Conservation (phyloP, 2,888 invertebrate genomes). For the Lasioglossum villosulum region DNA sequence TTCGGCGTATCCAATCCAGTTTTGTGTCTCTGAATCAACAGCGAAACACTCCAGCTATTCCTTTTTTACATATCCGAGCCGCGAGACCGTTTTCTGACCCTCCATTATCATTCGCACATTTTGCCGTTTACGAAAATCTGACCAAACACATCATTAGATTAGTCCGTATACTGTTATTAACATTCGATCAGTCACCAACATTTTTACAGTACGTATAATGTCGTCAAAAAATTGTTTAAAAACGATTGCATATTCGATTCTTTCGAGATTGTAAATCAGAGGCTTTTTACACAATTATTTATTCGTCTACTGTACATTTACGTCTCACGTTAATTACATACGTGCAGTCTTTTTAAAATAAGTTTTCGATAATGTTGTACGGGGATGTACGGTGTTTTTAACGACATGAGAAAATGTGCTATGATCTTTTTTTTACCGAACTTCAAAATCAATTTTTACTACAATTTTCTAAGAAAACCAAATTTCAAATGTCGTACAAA, state of each 20-base stretch:
- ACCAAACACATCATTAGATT: background rate
- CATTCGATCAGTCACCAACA: background rate
- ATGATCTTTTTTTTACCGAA: too few species aligned
- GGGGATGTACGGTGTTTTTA: too few species aligned
- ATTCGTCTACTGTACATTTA: background rate
- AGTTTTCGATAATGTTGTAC: too few species aligned
- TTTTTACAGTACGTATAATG: too few species aligned
- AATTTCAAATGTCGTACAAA: background rate
- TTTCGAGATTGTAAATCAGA: too few species aligned
- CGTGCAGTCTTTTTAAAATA: too few species aligned
- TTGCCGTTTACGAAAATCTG: background rate
- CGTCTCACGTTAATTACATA: too few species aligned
- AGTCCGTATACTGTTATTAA: background rate
- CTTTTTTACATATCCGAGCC: background rate
- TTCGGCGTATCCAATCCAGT: constrained; percentile 26
- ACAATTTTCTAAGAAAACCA: background rate
- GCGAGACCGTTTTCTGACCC: background rate
- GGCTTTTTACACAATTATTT: background rate
- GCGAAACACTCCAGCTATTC: background rate
- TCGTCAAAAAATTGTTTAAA: too few species aligned
- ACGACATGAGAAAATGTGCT: background rate
- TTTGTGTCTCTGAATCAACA: constrained; percentile 1
- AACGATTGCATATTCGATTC: too few species aligned
- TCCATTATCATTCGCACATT: background rate
- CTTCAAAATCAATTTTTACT: background rate